Evolutionary conservation across 2,797 vertebrate species (phyloP).

Genomic region (Brotula barbata): DNA sequence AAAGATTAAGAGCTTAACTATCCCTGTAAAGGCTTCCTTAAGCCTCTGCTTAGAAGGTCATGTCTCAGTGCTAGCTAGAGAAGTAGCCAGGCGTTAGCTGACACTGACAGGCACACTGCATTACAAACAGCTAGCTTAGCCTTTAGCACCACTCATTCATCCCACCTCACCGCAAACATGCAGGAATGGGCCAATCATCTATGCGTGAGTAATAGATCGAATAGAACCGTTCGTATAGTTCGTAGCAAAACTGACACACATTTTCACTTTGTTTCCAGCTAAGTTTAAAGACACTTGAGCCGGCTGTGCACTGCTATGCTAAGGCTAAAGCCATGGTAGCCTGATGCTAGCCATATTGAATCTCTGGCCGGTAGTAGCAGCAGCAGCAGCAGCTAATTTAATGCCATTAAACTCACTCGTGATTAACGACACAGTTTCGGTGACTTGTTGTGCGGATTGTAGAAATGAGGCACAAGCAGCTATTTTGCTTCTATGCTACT

Average conservation of each 20-base stretch:
- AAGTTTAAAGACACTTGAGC: constrained; percentile 9
- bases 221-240: too few relatives aligned
- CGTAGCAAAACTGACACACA: too few relatives aligned
- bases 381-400: background rate
- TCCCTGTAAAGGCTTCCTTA: constrained; percentile 65
- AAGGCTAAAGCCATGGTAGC: constrained; percentile 42
- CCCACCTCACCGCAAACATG: constrained; percentile 70
- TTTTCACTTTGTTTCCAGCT: background rate
- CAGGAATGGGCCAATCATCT: constrained; percentile 83
- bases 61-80: constrained; percentile 60
- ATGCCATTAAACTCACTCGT: too few relatives aligned
- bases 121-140: constrained; percentile 56
- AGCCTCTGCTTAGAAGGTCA: constrained; percentile 77
- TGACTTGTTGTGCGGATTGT: too few relatives aligned
- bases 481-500: too few relatives aligned
- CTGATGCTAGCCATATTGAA: constrained; percentile 39
- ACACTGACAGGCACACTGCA: constrained; percentile 57
- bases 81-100: constrained; percentile 57
- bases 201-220: constrained; percentile 76
- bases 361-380: background rate
- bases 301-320: constrained; percentile 47
- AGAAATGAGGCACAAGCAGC: too few relatives aligned
- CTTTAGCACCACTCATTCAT: constrained; percentile 59
- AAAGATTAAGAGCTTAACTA: constrained; percentile 80
- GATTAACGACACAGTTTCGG: too few relatives aligned